These are phyloP conservation scores for Semibalanus balanoides DNA, from an alignment of 1,140 invertebrate genomes.

Conservation along the genomic window DNA sequence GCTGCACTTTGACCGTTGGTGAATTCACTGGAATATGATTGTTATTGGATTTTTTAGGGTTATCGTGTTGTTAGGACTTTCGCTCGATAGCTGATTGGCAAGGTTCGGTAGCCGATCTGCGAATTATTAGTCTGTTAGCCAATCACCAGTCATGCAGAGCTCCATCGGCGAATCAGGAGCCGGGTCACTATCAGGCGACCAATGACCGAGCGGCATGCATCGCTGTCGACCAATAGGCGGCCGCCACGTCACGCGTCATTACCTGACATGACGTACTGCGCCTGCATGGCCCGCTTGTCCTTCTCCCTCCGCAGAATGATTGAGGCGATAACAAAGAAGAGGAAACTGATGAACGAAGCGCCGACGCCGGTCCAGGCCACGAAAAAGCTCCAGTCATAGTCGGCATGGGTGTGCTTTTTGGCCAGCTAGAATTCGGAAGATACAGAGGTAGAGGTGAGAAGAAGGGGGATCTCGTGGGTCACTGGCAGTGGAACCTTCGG, in stretches of 20 bases:
- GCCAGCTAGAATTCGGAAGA: background rate
- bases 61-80: too few species aligned
- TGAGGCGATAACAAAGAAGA: background rate
- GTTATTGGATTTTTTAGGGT: too few species aligned
- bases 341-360: conserved; percentile 62
- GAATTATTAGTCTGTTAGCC: too few species aligned
- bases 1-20: too few species aligned
- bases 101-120: too few species aligned
- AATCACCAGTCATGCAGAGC: too few species aligned
- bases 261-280: conserved; percentile 96
- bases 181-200: background rate
- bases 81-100: too few species aligned
- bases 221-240: too few species aligned
- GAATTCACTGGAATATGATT: too few species aligned
- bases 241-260: conserved; percentile 23
- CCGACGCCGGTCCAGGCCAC: conserved; percentile 85
- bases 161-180: background rate
- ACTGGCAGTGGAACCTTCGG: too few species aligned
- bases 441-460: background rate
- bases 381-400: conserved; percentile 77
- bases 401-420: background rate
- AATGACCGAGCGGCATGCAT: background rate
- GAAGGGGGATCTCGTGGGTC: background rate
- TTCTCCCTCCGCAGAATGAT: conserved; percentile 47
- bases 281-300: conserved; percentile 65